Conservation (phyloP, 2,797 vertebrate species). For the Sebastes oblongus region DNA sequence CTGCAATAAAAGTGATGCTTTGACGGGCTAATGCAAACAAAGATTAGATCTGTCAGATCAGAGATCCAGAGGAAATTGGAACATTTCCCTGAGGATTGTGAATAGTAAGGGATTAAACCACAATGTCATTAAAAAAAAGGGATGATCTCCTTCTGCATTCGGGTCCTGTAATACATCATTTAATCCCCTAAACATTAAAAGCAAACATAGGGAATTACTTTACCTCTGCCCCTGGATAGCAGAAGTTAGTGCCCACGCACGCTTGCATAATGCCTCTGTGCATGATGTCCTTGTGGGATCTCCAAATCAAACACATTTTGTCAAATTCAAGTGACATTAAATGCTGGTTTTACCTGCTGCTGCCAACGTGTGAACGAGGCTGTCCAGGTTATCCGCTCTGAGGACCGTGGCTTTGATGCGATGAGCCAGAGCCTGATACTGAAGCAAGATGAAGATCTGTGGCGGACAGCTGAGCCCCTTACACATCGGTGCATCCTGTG, state of each 20-base stretch:
- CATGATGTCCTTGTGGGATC: slow-evolving; percentile 1
- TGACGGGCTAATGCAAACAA: slow-evolving; percentile 58
- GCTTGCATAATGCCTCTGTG: slow-evolving; percentile 37
- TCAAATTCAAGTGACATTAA: background rate
- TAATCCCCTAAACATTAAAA: slow-evolving; percentile 82
- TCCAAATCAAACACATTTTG: background rate
- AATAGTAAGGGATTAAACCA: slow-evolving; percentile 77
- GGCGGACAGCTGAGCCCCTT: slow-evolving; percentile 43
- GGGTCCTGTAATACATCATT: slow-evolving; percentile 70
- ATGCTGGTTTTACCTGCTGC: slow-evolving; percentile 67
- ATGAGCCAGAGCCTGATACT: slow-evolving; percentile 74
- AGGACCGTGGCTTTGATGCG: slow-evolving; percentile 77
- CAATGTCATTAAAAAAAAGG: slow-evolving; percentile 81
- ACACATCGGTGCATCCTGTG: slow-evolving; percentile 45
- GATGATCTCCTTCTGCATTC: slow-evolving; percentile 73
- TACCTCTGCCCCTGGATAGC: slow-evolving; percentile 50
- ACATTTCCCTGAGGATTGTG: slow-evolving; percentile 75
- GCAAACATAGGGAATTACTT: slow-evolving; percentile 79
- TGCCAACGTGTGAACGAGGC: slow-evolving; percentile 40
- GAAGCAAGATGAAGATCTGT: slow-evolving; percentile 77
- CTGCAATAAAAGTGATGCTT: slow-evolving; percentile 32
- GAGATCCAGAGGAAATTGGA: slow-evolving; percentile 65
- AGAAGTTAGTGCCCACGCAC: slow-evolving; percentile 37
- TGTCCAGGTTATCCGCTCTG: slow-evolving; percentile 74
- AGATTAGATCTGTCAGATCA: slow-evolving; percentile 65